Conservation (phyloP, 2,113 vertebrate species). For the Nothobranchius kuhntae region DNA sequence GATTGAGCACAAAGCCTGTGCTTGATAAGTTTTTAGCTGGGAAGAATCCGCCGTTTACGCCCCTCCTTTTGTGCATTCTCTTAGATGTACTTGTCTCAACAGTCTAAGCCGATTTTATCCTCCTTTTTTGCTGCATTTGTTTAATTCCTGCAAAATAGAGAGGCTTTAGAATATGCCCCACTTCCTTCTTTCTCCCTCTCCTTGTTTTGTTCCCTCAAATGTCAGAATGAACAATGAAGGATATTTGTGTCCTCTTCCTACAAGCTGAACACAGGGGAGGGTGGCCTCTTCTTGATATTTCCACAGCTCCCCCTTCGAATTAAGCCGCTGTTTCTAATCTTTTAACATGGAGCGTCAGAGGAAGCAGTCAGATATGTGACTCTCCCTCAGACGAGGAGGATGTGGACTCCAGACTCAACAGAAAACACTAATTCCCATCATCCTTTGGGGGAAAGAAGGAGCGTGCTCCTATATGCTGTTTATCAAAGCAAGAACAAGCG, state of each 20-base stretch:
- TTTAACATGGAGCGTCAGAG: slow-evolving; percentile 54
- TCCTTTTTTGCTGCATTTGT: slow-evolving; percentile 67
- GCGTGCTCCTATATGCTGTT: slow-evolving; percentile 42
- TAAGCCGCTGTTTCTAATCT: slow-evolving; percentile 73
- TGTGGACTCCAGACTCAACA: slow-evolving; percentile 66
- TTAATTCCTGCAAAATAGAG: slow-evolving; percentile 75
- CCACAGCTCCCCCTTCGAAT: slow-evolving; percentile 68
- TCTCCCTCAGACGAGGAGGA: slow-evolving; percentile 59
- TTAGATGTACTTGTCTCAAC: slow-evolving; percentile 79
- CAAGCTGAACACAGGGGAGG: slow-evolving; percentile 69
- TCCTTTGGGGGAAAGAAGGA: slow-evolving; percentile 56
- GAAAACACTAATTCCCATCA: slow-evolving; percentile 72
- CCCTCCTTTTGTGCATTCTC: slow-evolving; percentile 79
- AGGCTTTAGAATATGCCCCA: slow-evolving; percentile 70
- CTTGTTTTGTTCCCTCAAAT: slow-evolving; percentile 55
- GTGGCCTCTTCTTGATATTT: slow-evolving; percentile 71
- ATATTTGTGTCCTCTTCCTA: slow-evolving; percentile 67
- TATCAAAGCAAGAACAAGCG: slow-evolving; percentile 74
- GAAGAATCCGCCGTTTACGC: slow-evolving; percentile 77
- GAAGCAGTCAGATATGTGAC: slow-evolving; percentile 56
- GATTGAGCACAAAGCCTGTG: slow-evolving; percentile 78
- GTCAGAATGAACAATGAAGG: slow-evolving; percentile 57
- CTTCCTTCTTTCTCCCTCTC: slow-evolving; percentile 55
- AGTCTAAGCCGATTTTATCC: slow-evolving; percentile 80
- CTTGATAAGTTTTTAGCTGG: slow-evolving; percentile 79